phyloP scores from a whole-genome alignment of 2,797 vertebrate species.

The Enteromius fasciolatus region DNA sequence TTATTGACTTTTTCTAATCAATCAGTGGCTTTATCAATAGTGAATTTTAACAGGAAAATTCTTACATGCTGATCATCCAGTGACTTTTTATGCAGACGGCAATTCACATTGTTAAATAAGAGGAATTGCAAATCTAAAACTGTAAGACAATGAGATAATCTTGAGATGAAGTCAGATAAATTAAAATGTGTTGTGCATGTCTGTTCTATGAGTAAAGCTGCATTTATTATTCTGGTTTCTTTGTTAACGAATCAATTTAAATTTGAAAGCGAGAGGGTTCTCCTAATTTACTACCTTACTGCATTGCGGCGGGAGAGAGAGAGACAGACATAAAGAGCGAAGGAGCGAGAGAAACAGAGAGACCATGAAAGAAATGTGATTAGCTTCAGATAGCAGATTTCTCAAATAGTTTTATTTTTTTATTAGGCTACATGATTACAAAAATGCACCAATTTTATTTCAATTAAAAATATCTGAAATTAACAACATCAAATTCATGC shows the following conservation, averaged over 20 bases:
- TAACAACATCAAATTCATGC: neutral
- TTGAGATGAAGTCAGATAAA: neutral
- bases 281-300: conserved; percentile 56
- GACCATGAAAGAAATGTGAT: conserved; percentile 3
- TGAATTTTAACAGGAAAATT: neutral
- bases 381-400: neutral
- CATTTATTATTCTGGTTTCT: neutral
- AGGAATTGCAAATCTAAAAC: neutral
- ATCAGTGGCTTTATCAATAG: neutral
- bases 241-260: conserved; percentile 32
- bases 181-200: neutral
- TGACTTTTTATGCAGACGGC: neutral
- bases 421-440: neutral
- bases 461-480: neutral
- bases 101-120: neutral
- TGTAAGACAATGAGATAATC: neutral
- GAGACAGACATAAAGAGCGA: neutral
- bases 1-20: neutral
- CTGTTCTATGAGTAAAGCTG: neutral
- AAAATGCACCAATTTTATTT: neutral
- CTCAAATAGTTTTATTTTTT: neutral
- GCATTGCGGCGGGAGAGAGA: conserved; percentile 67
- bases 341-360: conserved; percentile 11
- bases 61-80: neutral
- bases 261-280: conserved; percentile 34